Evolutionary conservation across 2,113 vertebrate species (phyloP).

Genomic region (Calypte anna): DNA sequence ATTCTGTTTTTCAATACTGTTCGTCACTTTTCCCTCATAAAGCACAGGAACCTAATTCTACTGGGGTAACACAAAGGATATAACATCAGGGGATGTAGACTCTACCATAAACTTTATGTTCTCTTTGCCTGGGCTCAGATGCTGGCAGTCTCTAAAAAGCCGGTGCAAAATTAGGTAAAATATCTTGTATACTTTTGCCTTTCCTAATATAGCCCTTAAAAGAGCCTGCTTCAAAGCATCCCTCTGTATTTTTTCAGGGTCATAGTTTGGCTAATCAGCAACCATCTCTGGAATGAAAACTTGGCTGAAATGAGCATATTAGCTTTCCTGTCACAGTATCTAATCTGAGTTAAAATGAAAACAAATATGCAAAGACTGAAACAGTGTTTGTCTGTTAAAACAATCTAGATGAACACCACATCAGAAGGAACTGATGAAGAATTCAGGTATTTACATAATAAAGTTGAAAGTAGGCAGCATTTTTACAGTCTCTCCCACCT

Average conservation of each 20-base stretch:
- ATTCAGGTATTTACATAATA: not conserved
- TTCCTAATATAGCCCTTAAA: not conserved
- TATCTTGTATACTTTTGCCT: not conserved
- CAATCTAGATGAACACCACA: not conserved
- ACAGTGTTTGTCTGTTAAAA: conserved; percentile 6
- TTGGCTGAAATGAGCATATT: conserved; percentile 6
- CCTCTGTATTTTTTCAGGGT: not conserved
- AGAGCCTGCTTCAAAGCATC: not conserved
- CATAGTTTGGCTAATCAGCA: not conserved
- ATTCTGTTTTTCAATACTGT: not conserved
- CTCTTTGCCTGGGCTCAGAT: not conserved
- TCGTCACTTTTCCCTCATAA: not conserved
- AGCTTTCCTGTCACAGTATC: not conserved
- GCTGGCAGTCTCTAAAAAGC: not conserved
- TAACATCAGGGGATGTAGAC: not conserved
- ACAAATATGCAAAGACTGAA: conserved; percentile 13
- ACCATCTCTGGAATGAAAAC: conserved; percentile 28
- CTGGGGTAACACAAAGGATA: not conserved
- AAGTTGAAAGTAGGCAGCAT: not conserved
- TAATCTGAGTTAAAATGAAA: conserved; percentile 36
- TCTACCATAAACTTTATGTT: not conserved
- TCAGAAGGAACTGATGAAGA: not conserved
- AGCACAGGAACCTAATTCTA: not conserved
- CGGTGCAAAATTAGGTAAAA: not conserved
- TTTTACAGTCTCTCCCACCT: not conserved